Evolutionary conservation across 2,113 vertebrate species (phyloP).

Genomic region (Scomber japonicus): DNA sequence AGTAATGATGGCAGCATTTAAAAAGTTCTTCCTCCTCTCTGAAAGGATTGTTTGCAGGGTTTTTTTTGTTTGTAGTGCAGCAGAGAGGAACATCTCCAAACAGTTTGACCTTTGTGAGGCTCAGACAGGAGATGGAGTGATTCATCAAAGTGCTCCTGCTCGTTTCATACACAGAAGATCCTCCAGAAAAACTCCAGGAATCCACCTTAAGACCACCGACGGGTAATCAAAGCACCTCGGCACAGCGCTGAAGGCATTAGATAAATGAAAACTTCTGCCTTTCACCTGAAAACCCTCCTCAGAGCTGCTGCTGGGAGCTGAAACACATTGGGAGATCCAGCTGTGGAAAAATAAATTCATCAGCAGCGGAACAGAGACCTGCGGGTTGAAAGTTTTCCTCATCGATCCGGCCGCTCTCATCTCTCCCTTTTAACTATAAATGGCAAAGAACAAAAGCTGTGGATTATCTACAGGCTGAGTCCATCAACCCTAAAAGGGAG

Average conservation of each 20-base stretch:
- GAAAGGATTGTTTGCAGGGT: neutral
- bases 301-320: constrained; percentile 16
- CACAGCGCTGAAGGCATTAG: constrained; percentile 42
- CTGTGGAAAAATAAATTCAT: constrained; percentile 42
- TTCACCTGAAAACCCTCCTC: constrained; percentile 10
- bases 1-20: no score
- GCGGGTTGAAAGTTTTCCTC: constrained; percentile 30
- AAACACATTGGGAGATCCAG: neutral
- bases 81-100: neutral
- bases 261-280: constrained; percentile 37
- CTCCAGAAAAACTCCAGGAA: constrained; percentile 5
- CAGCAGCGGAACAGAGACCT: constrained; percentile 48
- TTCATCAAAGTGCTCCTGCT: constrained; percentile 41
- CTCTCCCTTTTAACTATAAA: constrained; percentile 70
- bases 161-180: constrained; percentile 15
- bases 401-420: constrained; percentile 60
- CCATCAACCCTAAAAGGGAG: constrained; percentile 59
- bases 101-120: constrained; percentile 16
- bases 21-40: neutral
- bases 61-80: neutral
- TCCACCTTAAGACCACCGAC: constrained; percentile 32
- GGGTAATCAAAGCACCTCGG: constrained; percentile 38
- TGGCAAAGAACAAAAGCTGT: constrained; percentile 60
- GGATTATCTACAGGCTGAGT: constrained; percentile 42
- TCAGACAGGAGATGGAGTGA: constrained; percentile 25